phyloP scores from a whole-genome alignment of 2,113 vertebrate genomes.

The Pterocles gutturalis region DNA sequence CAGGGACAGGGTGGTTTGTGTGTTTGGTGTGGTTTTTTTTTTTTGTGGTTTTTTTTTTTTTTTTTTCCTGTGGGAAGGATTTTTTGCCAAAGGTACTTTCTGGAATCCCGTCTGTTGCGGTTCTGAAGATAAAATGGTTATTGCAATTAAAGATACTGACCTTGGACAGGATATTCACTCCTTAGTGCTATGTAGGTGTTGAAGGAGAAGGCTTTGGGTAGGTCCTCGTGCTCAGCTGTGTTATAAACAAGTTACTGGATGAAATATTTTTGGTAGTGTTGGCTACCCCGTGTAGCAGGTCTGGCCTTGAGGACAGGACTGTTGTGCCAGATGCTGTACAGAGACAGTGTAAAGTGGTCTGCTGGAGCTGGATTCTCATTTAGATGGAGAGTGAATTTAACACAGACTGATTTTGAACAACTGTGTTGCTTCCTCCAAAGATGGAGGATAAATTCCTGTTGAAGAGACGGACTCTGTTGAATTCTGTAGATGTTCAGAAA shows the following conservation, averaged over 20 bases:
- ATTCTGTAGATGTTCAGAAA: neutral
- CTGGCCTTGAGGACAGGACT: neutral
- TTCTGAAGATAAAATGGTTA: neutral
- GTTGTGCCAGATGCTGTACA: neutral
- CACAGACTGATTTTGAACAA: neutral
- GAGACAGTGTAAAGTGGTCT: neutral
- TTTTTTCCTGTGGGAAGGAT: neutral
- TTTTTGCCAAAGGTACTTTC: neutral
- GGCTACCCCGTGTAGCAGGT: neutral
- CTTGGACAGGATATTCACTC: neutral
- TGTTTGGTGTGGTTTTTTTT: neutral
- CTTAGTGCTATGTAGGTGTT: neutral
- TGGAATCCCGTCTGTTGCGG: neutral
- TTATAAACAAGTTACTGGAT: neutral
- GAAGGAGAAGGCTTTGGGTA: neutral
- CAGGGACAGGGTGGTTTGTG: neutral
- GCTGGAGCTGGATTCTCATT: neutral
- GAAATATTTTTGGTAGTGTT: neutral
- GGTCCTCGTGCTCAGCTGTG: neutral
- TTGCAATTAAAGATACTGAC: neutral
- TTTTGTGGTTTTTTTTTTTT: neutral
- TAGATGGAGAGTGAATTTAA: neutral
- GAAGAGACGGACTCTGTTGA: neutral
- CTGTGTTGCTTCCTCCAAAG: neutral
- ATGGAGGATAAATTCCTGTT: neutral